phyloP scores from a whole-genome alignment of 2,888 invertebrate genomes.

The Tenthredo distinguenda region DNA sequence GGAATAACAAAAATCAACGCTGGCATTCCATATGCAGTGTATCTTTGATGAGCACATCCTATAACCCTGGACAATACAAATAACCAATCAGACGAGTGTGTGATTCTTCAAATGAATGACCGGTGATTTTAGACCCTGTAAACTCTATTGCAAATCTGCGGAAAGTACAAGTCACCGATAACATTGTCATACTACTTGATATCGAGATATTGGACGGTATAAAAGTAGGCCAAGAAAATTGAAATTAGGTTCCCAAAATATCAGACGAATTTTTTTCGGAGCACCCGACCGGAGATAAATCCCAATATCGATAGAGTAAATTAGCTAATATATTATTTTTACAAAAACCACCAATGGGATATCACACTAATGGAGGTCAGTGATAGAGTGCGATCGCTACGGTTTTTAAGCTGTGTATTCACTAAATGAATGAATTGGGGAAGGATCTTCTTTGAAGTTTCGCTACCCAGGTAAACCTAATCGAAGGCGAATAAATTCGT shows the following conservation, averaged over 20 bases:
- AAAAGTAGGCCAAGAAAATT: background rate
- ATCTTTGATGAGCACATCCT: background rate
- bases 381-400: too few relatives aligned
- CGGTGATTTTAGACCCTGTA: background rate
- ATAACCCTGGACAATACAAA: background rate
- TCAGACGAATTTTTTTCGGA: background rate
- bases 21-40: background rate
- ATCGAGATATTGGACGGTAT: background rate
- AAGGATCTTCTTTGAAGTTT: too few relatives aligned
- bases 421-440: too few relatives aligned
- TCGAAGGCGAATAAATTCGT: too few relatives aligned
- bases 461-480: too few relatives aligned
- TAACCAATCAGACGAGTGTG: background rate
- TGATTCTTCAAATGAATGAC: background rate
- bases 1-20: background rate
- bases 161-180: background rate
- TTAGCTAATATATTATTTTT: too few relatives aligned
- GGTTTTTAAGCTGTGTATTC: too few relatives aligned
- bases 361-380: too few relatives aligned
- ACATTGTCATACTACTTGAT: background rate
- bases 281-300: too few relatives aligned
- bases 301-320: too few relatives aligned
- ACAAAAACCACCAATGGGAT: too few relatives aligned
- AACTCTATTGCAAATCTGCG: background rate
- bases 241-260: background rate